A percentile compares a stretch with the other conserved stretches of the same genome.
phyloP scores from a whole-genome alignment of 2,888 invertebrate species.

The Drosophila neonasuta region DNA sequence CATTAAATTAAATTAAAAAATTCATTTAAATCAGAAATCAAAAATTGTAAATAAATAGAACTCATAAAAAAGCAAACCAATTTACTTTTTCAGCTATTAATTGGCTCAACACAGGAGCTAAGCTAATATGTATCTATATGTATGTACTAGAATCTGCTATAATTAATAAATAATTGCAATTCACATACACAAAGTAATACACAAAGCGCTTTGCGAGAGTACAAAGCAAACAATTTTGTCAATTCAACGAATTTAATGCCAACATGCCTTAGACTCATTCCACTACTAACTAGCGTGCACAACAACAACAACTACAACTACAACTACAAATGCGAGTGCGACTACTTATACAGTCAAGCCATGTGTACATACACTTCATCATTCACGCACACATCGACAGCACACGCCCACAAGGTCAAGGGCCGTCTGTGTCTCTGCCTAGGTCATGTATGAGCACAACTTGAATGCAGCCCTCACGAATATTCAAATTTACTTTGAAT shows the following conservation, averaged over 20 bases:
- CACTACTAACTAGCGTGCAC: conserved; percentile 18
- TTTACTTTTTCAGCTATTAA: conserved; percentile 42
- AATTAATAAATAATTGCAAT: conserved; percentile 35
- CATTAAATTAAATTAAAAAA: no score
- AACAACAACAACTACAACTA: no score
- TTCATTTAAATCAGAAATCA: neutral
- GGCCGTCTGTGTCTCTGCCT: conserved; percentile 65
- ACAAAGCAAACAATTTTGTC: conserved; percentile 13
- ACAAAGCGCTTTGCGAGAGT: conserved; percentile 3
- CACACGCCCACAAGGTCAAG: conserved; percentile 66
- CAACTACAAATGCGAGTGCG: no score
- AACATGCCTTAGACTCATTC: conserved; percentile 46
- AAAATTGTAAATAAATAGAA: neutral
- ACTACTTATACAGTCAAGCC: conserved; percentile 8
- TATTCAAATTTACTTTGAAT: conserved; percentile 47
- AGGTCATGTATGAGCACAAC: conserved; percentile 62
- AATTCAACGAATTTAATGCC: conserved; percentile 34
- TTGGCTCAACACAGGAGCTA: conserved; percentile 25
- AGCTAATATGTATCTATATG: conserved; percentile 56
- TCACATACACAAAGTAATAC: conserved; percentile 35
- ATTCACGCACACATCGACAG: conserved; percentile 21
- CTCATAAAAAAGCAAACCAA: neutral
- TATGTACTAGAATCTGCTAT: conserved; percentile 42
- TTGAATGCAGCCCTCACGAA: conserved; percentile 45
- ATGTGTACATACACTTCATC: conserved; percentile 3